Evolutionary conservation across 1,140 invertebrate species (phyloP).

Genomic region (Idris sp.): DNA sequence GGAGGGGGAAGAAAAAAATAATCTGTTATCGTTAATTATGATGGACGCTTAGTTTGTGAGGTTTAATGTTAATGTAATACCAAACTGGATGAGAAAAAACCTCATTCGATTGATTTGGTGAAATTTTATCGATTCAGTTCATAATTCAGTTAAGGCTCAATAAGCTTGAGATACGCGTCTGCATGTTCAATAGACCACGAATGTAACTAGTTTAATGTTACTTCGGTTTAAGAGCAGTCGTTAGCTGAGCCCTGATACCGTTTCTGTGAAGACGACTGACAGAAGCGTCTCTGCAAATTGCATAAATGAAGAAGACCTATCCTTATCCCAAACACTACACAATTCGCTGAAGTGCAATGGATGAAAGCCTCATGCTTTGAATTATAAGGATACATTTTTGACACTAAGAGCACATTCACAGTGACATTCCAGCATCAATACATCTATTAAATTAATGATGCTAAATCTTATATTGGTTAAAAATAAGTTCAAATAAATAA

Average conservation of each 20-base stretch:
- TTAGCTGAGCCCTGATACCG: conserved; percentile 55
- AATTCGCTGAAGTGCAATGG: not conserved
- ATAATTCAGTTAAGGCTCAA: conserved; percentile 36
- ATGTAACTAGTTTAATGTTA: conserved; percentile 71
- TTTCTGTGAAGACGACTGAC: conserved; percentile 61
- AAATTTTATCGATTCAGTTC: conserved; percentile 54
- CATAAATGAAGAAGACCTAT: conserved; percentile 72
- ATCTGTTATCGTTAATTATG: too few species aligned
- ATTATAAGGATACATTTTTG: too few species aligned
- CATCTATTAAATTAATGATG: too few species aligned
- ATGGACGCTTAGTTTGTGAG: too few species aligned
- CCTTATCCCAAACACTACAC: not conserved
- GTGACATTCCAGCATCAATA: too few species aligned
- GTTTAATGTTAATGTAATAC: conserved; percentile 36
- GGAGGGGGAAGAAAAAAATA: too few species aligned
- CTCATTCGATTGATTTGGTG: conserved; percentile 30
- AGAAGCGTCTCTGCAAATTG: conserved; percentile 71
- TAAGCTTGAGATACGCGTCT: conserved; percentile 52
- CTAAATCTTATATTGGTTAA: too few species aligned
- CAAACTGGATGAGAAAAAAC: conserved; percentile 35
- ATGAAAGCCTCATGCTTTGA: too few species aligned
- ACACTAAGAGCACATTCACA: too few species aligned
- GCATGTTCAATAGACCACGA: conserved; percentile 58
- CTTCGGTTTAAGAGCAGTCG: conserved; percentile 64
- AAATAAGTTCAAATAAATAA: too few species aligned